Conservation (phyloP, 2,888 invertebrate species). For the Tineola bisselliella region DNA sequence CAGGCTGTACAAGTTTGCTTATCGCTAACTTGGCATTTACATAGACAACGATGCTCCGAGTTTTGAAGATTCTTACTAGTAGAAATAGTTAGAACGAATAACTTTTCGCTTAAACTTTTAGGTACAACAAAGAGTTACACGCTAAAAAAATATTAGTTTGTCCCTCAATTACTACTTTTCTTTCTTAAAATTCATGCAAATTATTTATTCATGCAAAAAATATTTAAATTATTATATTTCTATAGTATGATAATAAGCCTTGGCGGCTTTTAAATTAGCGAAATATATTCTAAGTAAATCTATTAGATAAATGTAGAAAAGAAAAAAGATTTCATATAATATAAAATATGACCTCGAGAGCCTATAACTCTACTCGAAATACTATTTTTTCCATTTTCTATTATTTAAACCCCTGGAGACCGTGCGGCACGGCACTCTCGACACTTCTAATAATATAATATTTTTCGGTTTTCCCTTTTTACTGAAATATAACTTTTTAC, state of each 20-base stretch:
- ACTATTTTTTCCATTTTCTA: background rate
- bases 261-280: no score
- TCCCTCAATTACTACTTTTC: no score
- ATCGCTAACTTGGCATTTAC: background rate
- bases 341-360: background rate
- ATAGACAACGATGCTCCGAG: background rate
- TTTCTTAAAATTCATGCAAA: no score
- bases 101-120: background rate
- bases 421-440: background rate
- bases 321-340: background rate
- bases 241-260: no score
- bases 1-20: slow-evolving; percentile 6
- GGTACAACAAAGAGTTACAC: background rate
- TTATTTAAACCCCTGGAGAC: background rate
- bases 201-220: no score
- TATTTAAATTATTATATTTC: no score
- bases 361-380: background rate
- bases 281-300: no score
- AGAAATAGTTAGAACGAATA: background rate
- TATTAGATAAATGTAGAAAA: background rate
- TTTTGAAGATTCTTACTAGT: background rate
- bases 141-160: no score
- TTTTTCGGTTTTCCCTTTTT: background rate
- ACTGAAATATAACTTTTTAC: background rate
- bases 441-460: background rate